phyloP scores from a whole-genome alignment of 2,797 vertebrate species.

The Epinephelus coioides region DNA sequence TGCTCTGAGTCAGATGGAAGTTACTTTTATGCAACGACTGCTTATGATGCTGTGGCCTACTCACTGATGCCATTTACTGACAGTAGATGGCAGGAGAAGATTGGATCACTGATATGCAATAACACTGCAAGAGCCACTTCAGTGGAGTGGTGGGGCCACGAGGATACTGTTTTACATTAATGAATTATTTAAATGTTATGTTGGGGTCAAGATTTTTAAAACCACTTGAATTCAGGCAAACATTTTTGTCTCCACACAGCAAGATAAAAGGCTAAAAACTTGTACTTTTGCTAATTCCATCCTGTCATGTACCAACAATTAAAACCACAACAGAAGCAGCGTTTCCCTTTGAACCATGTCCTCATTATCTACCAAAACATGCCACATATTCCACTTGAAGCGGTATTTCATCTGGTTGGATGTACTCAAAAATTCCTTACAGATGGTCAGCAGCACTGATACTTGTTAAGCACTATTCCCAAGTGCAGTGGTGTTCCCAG shows the following conservation, averaged over 20 bases:
- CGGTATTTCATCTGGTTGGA: conserved; percentile 8
- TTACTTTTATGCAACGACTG: not conserved
- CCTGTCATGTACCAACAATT: not conserved
- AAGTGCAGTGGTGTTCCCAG: not conserved
- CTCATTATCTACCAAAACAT: not conserved
- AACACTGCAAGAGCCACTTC: not conserved
- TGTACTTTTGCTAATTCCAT: too few species aligned
- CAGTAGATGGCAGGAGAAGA: conserved; percentile 60
- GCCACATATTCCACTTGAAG: not conserved
- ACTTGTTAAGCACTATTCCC: not conserved
- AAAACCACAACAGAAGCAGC: not conserved
- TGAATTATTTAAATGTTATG: not conserved
- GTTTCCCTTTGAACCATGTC: not conserved
- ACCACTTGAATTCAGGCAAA: not conserved
- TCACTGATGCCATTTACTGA: conserved; percentile 6
- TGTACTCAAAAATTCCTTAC: not conserved
- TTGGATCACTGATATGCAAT: not conserved
- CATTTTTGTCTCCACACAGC: not conserved
- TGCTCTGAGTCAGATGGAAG: too few species aligned
- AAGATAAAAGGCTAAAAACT: not conserved
- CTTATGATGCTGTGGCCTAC: not conserved
- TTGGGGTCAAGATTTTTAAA: not conserved
- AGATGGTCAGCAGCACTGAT: not conserved
- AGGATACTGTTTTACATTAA: not conserved
- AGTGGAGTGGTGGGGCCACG: not conserved